phyloP scores from a whole-genome alignment of 2,888 invertebrate genomes.

The Orchesella flavescens region DNA sequence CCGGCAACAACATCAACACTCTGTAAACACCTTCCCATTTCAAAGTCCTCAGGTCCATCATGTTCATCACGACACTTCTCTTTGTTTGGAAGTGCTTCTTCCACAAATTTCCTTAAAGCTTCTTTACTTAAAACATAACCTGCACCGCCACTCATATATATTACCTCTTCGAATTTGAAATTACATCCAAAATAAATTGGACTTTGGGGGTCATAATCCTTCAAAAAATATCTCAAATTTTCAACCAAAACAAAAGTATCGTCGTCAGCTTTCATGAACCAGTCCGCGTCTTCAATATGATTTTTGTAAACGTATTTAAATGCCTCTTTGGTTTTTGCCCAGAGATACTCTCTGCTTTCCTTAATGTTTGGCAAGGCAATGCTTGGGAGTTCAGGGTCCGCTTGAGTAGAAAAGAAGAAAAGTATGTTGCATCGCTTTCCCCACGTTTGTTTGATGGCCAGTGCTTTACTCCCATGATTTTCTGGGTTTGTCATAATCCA shows the following conservation, averaged over 20 bases:
- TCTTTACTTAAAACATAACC: constrained; percentile 90
- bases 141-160: constrained; percentile 94
- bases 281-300: constrained; percentile 90
- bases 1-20: constrained; percentile 89
- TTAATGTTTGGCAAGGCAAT: constrained; percentile 84
- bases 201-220: constrained; percentile 82
- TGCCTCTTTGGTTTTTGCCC: constrained; percentile 98
- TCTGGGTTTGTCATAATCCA: constrained; percentile 97
- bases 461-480: constrained; percentile 91
- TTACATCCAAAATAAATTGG: constrained; percentile 93
- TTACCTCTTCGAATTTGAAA: constrained; percentile 88
- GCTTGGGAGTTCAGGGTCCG: constrained; percentile 84
- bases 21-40: constrained; percentile 90
- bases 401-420: constrained; percentile 88
- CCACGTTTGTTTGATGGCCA: constrained; percentile 96
- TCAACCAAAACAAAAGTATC: constrained; percentile 86
- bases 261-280: constrained; percentile 86
- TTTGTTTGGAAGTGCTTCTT: constrained; percentile 81
- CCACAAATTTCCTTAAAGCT: constrained; percentile 86
- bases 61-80: constrained; percentile 81
- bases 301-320: constrained; percentile 90
- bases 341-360: constrained; percentile 93
- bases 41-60: constrained; percentile 91
- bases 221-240: constrained; percentile 93
- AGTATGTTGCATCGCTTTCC: constrained; percentile 91